Conservation (phyloP, 2,797 vertebrate species). For the Sus cebifrons region DNA sequence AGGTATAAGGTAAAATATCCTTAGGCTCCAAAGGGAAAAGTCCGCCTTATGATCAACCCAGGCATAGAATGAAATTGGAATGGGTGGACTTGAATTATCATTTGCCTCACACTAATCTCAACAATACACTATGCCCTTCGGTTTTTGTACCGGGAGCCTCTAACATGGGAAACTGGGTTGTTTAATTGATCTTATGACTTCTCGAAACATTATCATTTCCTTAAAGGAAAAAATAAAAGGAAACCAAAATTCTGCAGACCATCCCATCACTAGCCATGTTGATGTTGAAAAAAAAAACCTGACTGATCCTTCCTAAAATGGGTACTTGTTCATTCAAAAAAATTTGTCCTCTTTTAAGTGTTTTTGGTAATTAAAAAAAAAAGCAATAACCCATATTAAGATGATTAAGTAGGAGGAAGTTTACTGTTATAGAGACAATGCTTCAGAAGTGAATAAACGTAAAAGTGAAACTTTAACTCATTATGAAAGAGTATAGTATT, state of each 20-base stretch:
- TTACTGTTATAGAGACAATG: constrained; percentile 65
- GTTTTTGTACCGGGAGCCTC: constrained; percentile 15
- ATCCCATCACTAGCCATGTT: not conserved
- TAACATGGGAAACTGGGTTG: not conserved
- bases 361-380: constrained; percentile 54
- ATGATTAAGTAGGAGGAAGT: constrained; percentile 59
- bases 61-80: constrained; percentile 22
- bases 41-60: not conserved
- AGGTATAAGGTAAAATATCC: not conserved
- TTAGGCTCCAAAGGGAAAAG: not conserved
- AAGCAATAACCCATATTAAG: constrained; percentile 66
- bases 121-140: not conserved
- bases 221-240: constrained; percentile 72
- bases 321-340: constrained; percentile 41
- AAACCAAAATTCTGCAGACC: not conserved
- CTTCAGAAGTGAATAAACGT: constrained; percentile 58
- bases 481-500: constrained; percentile 50
- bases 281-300: not conserved
- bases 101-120: constrained; percentile 24
- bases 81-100: not conserved
- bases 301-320: constrained; percentile 3
- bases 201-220: constrained; percentile 60
- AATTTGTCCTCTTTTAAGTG: constrained; percentile 45
- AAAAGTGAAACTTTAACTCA: constrained; percentile 61
- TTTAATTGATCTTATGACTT: constrained; percentile 46